Conservation (phyloP, 2,888 invertebrate species). For the Ophion ventricosus region DNA sequence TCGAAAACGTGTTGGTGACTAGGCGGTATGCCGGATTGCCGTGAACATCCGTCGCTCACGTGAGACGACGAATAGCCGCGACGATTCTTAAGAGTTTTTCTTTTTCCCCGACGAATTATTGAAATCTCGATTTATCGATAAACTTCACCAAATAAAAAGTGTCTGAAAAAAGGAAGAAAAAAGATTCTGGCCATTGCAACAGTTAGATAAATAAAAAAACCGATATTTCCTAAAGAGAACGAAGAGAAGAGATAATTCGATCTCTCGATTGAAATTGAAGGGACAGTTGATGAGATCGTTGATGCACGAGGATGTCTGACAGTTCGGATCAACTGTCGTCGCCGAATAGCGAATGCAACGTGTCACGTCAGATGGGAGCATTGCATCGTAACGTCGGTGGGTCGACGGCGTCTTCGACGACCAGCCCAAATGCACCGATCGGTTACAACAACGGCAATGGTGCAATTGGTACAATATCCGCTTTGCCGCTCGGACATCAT, state of each 20-base stretch:
- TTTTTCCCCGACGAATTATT: neutral
- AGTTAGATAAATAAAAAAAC: neutral
- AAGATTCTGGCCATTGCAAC: neutral
- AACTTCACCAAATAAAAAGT: neutral
- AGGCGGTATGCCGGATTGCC: neutral
- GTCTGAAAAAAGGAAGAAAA: neutral
- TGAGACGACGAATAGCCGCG: neutral
- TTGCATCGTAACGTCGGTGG: slow-evolving; percentile 73
- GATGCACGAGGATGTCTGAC: slow-evolving; percentile 76
- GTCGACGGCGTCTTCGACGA: slow-evolving; percentile 66
- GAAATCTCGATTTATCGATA: neutral
- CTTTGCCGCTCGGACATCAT: slow-evolving; percentile 68
- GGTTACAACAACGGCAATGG: slow-evolving; percentile 56
- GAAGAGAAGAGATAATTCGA: neutral
- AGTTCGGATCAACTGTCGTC: slow-evolving; percentile 81
- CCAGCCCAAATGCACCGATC: slow-evolving; percentile 36
- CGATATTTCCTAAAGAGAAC: no score
- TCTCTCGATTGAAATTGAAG: neutral
- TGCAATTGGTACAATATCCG: slow-evolving; percentile 57
- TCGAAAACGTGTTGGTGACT: slow-evolving; percentile 28
- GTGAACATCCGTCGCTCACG: slow-evolving; percentile 27
- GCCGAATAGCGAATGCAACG: slow-evolving; percentile 80
- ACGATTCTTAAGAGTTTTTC: neutral
- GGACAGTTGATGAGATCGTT: slow-evolving; percentile 52
- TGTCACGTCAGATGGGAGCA: slow-evolving; percentile 75